Evolutionary conservation across 2,888 invertebrate species (phyloP), one percentile per base, ranked within the genome.

Genomic region (Oscheius sp.): DNA sequence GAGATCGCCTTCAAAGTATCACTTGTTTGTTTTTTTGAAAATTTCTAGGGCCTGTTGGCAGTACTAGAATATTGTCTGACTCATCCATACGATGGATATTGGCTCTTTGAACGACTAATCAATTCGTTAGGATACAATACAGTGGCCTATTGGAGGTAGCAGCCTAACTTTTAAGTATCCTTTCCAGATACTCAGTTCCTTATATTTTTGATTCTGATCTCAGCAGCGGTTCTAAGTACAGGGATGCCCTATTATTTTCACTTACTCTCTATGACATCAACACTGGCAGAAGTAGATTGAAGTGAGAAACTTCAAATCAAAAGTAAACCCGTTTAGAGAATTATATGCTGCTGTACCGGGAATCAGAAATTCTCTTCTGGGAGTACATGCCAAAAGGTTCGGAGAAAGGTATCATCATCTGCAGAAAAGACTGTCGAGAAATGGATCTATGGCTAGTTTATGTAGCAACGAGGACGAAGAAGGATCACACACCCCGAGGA

Each of bases 311-410:
- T 41, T 56, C 9, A 2, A 45, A 20, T 50, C n/a, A 30, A n/a
- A 8, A 14, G 28, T 32, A 8, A 44, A 20, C 8, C 14, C 20
- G 22, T 64, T 54, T n/a, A 83, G 84, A 68, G 85, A 85, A 62
- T 68, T 85, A 12, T 85, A 85, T 67, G 85, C 85, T 4, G 85
- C 85, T 2, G 85, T 86, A 0, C 85, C 85, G 1, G 85, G 86
- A 3, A 73, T 86, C 28, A 74, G 84, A 22, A 80, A 84, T 59
- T 81, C 82, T 2, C 70, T 85, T 24, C 74, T 85, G 17, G 85
- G 86, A 26, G 80, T 80, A 8, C 74, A 80, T 51, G 86, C 85
- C 6, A 85, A 85, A 64, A 81, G 82, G 30, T 85, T 85, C 64
- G 83, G 83, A 33, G 85, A 85, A 67, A 49, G 71, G 17, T 79